Evolutionary conservation across 2,888 invertebrate genomes (phyloP).

Genomic region (Leptopilina drosophilae): DNA sequence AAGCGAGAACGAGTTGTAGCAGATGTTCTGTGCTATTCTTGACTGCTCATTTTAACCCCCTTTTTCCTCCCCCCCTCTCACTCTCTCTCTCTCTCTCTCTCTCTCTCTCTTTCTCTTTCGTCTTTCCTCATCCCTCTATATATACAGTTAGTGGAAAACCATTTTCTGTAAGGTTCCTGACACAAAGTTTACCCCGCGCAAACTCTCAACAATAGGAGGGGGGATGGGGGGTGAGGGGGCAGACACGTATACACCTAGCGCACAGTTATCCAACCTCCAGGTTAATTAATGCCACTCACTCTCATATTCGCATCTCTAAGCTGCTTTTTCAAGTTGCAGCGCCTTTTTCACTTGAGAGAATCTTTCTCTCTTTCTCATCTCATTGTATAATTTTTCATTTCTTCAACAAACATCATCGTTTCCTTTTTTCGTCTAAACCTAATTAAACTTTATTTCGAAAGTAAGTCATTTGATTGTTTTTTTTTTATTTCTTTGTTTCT

Average conservation of each 20-base stretch:
- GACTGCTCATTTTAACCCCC: constrained; percentile 14
- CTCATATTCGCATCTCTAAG: constrained; percentile 40
- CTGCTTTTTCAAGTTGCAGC: constrained; percentile 29
- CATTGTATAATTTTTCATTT: constrained; percentile 41
- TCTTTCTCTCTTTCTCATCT: not conserved
- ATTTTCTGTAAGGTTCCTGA: constrained; percentile 29
- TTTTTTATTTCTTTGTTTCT: too few relatives aligned
- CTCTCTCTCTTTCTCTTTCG: too few relatives aligned
- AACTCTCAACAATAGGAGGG: not conserved
- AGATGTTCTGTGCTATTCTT: constrained; percentile 27
- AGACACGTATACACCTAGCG: too few relatives aligned
- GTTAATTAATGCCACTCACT: constrained; percentile 42
- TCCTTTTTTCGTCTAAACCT: constrained; percentile 18
- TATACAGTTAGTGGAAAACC: constrained; percentile 13
- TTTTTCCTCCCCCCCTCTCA: too few relatives aligned
- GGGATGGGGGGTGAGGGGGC: too few relatives aligned
- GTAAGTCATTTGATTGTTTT: not conserved
- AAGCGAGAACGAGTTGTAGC: constrained; percentile 25
- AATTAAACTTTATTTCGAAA: constrained; percentile 38
- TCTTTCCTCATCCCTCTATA: too few relatives aligned
- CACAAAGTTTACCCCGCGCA: constrained; percentile 31
- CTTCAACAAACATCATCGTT: constrained; percentile 33
- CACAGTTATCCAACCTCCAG: constrained; percentile 18
- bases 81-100: too few relatives aligned
- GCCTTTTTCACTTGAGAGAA: constrained; percentile 17